Conservation (phyloP, 2,888 invertebrate species). For the Lasius fuliginosus region DNA sequence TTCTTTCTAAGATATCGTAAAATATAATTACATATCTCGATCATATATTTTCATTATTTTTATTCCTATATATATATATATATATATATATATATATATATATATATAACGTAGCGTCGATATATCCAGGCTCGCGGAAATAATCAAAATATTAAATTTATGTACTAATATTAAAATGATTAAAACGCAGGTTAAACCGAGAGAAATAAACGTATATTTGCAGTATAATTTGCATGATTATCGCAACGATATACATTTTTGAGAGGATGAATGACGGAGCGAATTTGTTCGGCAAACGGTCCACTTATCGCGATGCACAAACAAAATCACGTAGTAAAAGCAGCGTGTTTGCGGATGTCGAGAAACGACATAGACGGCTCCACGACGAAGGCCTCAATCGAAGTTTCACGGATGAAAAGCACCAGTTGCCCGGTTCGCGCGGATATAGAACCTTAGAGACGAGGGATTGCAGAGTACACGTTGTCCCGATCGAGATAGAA, state of each 20-base stretch:
- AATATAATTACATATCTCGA: background rate
- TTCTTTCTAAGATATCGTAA: background rate
- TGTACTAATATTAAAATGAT: background rate
- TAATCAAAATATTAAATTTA: background rate
- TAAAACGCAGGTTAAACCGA: background rate
- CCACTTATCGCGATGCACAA: conserved; percentile 25
- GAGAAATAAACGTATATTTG: background rate
- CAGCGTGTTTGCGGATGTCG: conserved; percentile 23
- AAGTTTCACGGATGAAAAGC: conserved; percentile 53
- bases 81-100: too few species aligned
- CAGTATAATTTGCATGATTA: background rate
- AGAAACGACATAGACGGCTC: conserved; percentile 12
- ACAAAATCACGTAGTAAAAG: background rate
- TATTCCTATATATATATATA: background rate
- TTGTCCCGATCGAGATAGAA: conserved; percentile 74
- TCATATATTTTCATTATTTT: background rate
- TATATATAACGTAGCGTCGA: background rate
- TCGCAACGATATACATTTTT: background rate
- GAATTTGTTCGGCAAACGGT: conserved; percentile 25
- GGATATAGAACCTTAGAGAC: conserved; percentile 46
- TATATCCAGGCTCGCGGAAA: background rate
- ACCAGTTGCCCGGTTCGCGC: conserved; percentile 26
- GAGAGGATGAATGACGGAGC: background rate
- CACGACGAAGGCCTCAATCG: conserved; percentile 43
- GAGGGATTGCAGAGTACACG: conserved; percentile 50